Base-by-base conservation (phyloP, 2,797 vertebrate species). In the Sparidentex hasta region DNA sequence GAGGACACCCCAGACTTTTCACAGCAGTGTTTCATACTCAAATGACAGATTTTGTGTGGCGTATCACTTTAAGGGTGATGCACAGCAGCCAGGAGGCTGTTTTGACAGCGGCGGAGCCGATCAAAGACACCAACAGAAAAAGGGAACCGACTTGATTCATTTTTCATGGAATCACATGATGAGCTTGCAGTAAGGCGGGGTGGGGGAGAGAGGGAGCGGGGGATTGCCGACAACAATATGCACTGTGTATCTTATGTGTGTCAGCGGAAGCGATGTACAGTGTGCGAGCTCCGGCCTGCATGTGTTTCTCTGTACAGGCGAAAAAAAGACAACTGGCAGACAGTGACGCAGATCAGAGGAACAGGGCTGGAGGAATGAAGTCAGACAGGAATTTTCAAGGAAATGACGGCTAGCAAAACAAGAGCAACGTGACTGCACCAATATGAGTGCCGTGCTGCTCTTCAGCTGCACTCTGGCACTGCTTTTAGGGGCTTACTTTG, bases 131-230 rank as follows among this genome's bases (percentile, higher is more conserved):
- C 59, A 84, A 69, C 8, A 71, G 29, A 47, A 63, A 72, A 75
- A 52, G 43, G 65, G 54, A 66, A 76, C 65, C 25, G 78, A 38
- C 47, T 74, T 25, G 46, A 71, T 69, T 77, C 23, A 8, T 72
- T 52, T 75, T 61, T 85, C 55, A 69, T 67, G 48, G 71, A 58
- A 78, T 90, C 88, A 89, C 84, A 90, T 86, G 88, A 89, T 68
- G 61, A 63, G 27, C 55, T 38, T 69, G 57, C 76, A 57, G 67
- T 17, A 59, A 78, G 8, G 61, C 21, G 71, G 80, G 56, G n/a
- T n/a, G n/a, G n/a, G n/a, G 29, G 29, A 43, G 51, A 29, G 58
- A 63, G 48, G 48, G 63, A 46, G 72, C 11, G 44, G 66, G 54
- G 50, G 56, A 43, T 3, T 50, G 51, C 16, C 41, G 72, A 84